These are phyloP conservation scores for Tenebrosternarchus preto DNA, from an alignment of 2,113 vertebrate species.

Conservation along the genomic window DNA sequence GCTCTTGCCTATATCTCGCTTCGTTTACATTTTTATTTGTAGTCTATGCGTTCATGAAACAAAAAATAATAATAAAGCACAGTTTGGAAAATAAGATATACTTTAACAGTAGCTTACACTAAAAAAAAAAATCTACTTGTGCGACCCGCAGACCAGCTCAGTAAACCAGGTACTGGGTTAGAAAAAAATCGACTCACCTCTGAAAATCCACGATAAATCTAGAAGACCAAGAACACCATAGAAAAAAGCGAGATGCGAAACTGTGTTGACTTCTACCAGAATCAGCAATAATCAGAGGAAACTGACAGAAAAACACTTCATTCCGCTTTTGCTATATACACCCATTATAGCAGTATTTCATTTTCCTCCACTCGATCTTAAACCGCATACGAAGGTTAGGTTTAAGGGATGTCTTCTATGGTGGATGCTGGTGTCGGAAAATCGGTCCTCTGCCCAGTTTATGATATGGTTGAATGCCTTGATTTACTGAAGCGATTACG, in stretches of 20 bases:
- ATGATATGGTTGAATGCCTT: constrained; percentile 69
- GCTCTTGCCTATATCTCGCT: neutral
- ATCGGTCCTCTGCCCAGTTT: constrained; percentile 58
- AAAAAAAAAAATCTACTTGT: too few species aligned
- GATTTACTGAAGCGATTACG: constrained; percentile 79
- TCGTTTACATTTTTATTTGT: neutral
- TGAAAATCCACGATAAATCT: constrained; percentile 48
- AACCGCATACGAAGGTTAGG: constrained; percentile 19
- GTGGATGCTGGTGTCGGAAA: constrained; percentile 50
- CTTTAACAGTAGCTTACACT: too few species aligned
- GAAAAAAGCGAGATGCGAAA: constrained; percentile 57
- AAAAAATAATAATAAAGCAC: neutral
- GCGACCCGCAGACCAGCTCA: neutral
- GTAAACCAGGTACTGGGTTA: neutral
- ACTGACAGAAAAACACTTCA: constrained; percentile 58
- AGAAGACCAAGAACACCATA: constrained; percentile 51
- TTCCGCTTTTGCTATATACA: constrained; percentile 64
- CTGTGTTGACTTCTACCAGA: constrained; percentile 45
- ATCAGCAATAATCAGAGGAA: constrained; percentile 66
- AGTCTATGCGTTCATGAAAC: neutral
- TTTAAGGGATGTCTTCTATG: constrained; percentile 44
- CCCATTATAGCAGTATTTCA: constrained; percentile 71
- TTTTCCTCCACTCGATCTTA: constrained; percentile 53
- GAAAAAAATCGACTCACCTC: too few species aligned
- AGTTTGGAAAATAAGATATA: neutral